Evolutionary conservation across 2,888 invertebrate genomes (phyloP).

Genomic region (Drosophila quinaria): DNA sequence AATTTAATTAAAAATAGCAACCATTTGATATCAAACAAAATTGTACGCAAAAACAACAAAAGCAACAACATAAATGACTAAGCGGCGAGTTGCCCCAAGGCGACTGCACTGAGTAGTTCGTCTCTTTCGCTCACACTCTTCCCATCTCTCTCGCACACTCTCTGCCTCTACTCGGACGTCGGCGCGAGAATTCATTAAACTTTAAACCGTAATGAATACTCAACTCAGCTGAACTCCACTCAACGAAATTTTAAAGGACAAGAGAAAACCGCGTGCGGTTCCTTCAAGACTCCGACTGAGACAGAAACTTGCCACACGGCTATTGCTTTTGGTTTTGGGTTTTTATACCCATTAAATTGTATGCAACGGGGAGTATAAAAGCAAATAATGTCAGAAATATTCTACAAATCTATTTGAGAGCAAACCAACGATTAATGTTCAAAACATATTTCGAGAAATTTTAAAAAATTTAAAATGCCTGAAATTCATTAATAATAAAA

Average conservation of each 20-base stretch:
- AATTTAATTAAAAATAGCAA: constrained; percentile 70
- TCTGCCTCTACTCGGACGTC: neutral
- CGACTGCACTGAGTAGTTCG: constrained; percentile 26
- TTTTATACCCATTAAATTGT: constrained; percentile 1
- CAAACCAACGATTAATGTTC: too few species aligned
- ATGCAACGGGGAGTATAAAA: too few species aligned
- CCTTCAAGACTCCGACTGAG: constrained; percentile 3
- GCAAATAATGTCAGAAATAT: too few species aligned
- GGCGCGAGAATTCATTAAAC: constrained; percentile 64
- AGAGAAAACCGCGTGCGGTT: constrained; percentile 39
- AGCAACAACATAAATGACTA: constrained; percentile 53
- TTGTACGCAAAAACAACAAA: constrained; percentile 47
- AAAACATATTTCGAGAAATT: too few species aligned
- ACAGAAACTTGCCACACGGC: constrained; percentile 25
- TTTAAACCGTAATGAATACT: constrained; percentile 64
- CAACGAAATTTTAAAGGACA: constrained; percentile 47
- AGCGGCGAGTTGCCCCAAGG: constrained; percentile 51
- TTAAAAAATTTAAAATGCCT: too few species aligned
- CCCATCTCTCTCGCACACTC: neutral
- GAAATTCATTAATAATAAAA: too few species aligned
- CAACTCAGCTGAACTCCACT: constrained; percentile 13
- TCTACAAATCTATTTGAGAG: too few species aligned
- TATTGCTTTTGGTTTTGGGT: constrained; percentile 31
- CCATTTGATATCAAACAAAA: constrained; percentile 70
- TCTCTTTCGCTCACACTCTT: neutral